These are phyloP conservation scores for Heliconius ethilla DNA, from an alignment of 2,888 invertebrate genomes.

Conservation along the genomic window DNA sequence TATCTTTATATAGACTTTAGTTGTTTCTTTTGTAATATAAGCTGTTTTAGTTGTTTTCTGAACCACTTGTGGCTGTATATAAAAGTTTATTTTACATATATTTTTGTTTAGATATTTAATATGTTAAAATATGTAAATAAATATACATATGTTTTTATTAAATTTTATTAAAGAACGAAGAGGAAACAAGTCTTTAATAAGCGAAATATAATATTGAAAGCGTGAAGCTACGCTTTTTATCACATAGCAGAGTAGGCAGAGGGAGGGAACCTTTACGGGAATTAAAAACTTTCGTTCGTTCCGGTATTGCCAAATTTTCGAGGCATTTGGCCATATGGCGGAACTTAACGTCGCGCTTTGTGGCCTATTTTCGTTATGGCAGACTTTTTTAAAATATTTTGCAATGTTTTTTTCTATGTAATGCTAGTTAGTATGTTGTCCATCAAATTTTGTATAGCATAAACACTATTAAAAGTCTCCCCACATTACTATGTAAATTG, in stretches of 20 bases:
- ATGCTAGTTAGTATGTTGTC: not conserved
- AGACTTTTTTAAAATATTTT: no score
- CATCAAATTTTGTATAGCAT: conserved; percentile 20
- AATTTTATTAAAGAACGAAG: no score
- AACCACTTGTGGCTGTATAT: not conserved
- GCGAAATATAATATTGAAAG: no score
- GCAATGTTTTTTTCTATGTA: not conserved
- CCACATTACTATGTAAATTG: conserved; percentile 32
- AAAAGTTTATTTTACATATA: not conserved
- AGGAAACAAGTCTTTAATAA: no score
- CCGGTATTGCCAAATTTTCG: no score
- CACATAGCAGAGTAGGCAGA: not conserved
- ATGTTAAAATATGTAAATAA: no score
- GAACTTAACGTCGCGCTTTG: not conserved
- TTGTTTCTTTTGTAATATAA: conserved; percentile 13
- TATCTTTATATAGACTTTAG: not conserved
- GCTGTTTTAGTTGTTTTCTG: not conserved
- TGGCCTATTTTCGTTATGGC: no score
- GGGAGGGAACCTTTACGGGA: not conserved
- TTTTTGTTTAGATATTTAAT: no score
- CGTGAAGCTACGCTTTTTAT: no score
- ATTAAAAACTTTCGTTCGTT: no score
- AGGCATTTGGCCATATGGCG: not conserved
- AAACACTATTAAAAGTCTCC: conserved; percentile 20
- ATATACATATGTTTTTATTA: no score